These are phyloP conservation scores for Beris morrisii DNA, from an alignment of 2,888 invertebrate genomes.

Conservation along the genomic window DNA sequence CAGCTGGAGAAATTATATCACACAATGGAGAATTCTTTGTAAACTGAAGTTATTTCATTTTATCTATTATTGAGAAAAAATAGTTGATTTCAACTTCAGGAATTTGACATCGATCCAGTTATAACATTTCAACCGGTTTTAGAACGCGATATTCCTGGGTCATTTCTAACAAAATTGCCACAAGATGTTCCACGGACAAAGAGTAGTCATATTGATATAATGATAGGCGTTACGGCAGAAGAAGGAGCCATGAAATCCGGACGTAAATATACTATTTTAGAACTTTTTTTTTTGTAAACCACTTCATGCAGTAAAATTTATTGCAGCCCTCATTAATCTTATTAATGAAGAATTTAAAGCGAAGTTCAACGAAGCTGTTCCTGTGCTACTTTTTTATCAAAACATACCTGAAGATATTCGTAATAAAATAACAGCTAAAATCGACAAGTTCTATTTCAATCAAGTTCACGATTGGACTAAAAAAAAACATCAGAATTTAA, in stretches of 20 bases:
- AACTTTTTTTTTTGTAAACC: not conserved
- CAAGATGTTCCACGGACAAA: not conserved
- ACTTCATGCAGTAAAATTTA: not conserved
- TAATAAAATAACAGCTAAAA: constrained; percentile 3
- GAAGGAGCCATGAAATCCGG: constrained; percentile 25
- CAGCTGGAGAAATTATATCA: constrained; percentile 62
- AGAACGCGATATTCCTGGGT: constrained; percentile 1
- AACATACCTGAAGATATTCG: constrained; percentile 10
- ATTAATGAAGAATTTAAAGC: constrained; percentile 7
- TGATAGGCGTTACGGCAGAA: constrained; percentile 21
- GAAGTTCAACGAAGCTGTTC: constrained; percentile 10
- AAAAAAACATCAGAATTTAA: constrained; percentile 10
- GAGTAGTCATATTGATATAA: constrained; percentile 1
- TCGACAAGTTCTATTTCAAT: constrained; percentile 13
- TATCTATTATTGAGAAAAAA: not conserved
- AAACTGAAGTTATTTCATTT: not conserved
- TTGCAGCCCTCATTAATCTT: constrained; percentile 9
- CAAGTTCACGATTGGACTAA: constrained; percentile 12
- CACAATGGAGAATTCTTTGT: constrained; percentile 19
- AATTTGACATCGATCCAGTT: constrained; percentile 14
- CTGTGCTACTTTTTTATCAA: constrained; percentile 10
- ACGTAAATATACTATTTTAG: not conserved
- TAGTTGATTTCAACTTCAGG: constrained; percentile 12
- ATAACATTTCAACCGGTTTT: constrained; percentile 12
- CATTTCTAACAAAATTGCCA: constrained; percentile 10